Percentiles rank a stretch among this genome's conserved stretches.
These are phyloP conservation scores for Parauchenoglanis ngamensis DNA, from an alignment of 2,797 vertebrate genomes.

Conservation along the genomic window DNA sequence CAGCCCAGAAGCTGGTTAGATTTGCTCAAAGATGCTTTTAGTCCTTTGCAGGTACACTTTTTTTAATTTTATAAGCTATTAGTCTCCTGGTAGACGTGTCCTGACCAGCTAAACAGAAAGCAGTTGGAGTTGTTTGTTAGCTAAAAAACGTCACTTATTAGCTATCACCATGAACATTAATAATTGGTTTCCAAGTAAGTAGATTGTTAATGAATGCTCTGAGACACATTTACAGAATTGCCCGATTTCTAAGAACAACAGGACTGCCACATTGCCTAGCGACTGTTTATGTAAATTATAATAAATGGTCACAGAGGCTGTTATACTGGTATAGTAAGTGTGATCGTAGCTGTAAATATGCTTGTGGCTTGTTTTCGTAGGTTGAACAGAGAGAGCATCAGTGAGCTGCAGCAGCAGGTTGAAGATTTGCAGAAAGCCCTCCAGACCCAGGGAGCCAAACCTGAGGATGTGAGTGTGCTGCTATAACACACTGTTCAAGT, in stretches of 20 bases:
- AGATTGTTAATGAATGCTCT: neutral
- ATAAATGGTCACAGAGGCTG: neutral
- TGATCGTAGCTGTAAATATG: neutral
- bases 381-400: constrained; percentile 81
- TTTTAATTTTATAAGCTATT: neutral
- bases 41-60: neutral
- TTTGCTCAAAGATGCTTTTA: neutral
- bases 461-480: constrained; percentile 84
- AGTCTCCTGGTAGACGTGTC: neutral
- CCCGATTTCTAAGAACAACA: neutral
- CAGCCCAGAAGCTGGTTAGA: neutral
- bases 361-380: constrained; percentile 64
- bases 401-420: constrained; percentile 90
- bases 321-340: constrained; percentile 15
- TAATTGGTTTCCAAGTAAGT: neutral
- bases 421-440: constrained; percentile 93
- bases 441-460: constrained; percentile 88
- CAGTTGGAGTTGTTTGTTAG: neutral
- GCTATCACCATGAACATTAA: neutral
- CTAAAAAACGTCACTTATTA: neutral
- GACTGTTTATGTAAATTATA: neutral
- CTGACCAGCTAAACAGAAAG: neutral
- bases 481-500: neutral
- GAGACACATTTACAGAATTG: neutral
- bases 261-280: neutral